Evolutionary conservation across 1,140 invertebrate genomes (phyloP), one percentile per base, ranked within the genome.

Genomic region (Artemia franciscana): DNA sequence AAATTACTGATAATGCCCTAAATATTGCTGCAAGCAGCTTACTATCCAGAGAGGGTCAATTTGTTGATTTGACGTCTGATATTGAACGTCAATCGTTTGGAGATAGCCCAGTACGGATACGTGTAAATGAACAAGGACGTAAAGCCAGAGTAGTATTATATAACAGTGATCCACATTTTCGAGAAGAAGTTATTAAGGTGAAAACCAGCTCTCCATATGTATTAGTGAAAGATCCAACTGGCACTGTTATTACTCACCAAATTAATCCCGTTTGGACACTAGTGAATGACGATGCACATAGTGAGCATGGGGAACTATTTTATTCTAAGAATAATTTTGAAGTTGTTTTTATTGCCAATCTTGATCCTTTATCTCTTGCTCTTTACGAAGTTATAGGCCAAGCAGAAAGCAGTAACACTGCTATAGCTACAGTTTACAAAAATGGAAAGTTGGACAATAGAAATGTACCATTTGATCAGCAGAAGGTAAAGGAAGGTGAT

Each of bases 31-130:
- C 86, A 4, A 83, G 86, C 65, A 78, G 80, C 2, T 68, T 91
- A 1, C 71, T 88, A 59, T 61, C 60, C 3, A 74, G 81, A 9
- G 75, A 77, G 24, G 65, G 70, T 26, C 60, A 67, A 62, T 70
- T 64, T 65, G 71, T 71, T 24, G 72, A 88, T 4, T 71, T 89
- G 9, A 84, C 67, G 51, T 68, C 86, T n/a, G 86, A 91, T 69
- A 77, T 81, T 7, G 86, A 91, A 66, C 77, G 85, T 26, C 82
- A 88, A 66, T 82, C 81, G n/a, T 91, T 84, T 67, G 85, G 86
- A 58, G 82, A 83, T 66, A 72, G 86, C 7, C 78, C 85, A 0
- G 63, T 59, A 25, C 26, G 59, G 5, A 60, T 24, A 12, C 27
- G 1, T 12, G 61, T 60, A 18, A 60, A 24, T 2, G 60, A 63